phyloP scores from a whole-genome alignment of 2,888 invertebrate genomes.

The Lasioglossum villosulum region DNA sequence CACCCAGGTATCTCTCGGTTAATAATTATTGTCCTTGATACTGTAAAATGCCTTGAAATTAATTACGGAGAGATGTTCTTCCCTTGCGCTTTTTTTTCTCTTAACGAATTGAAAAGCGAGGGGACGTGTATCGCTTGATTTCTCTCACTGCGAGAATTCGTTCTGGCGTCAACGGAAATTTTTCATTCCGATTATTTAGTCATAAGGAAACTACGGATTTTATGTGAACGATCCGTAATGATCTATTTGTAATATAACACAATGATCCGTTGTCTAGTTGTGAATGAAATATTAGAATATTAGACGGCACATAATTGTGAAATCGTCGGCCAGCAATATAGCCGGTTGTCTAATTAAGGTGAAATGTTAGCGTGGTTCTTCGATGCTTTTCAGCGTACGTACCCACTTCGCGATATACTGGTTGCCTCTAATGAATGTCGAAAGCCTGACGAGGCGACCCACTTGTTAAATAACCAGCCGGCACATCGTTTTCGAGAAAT shows the following conservation, averaged over 20 bases:
- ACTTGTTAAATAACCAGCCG: conserved; percentile 36
- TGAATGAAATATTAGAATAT: background rate
- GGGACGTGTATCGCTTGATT: no score
- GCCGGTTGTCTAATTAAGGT: conserved; percentile 27
- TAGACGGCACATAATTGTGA: background rate
- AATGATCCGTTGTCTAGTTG: no score
- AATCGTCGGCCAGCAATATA: background rate
- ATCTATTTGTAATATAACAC: no score
- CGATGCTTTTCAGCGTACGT: conserved; percentile 2
- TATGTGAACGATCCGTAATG: no score
- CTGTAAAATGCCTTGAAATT: background rate
- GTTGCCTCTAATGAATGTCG: conserved; percentile 32
- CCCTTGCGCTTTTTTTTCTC: background rate
- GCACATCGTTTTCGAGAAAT: background rate
- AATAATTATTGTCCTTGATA: background rate
- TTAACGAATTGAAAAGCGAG: background rate
- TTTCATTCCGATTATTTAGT: background rate
- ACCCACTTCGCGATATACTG: conserved; percentile 5
- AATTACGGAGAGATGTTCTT: background rate
- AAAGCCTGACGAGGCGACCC: conserved; percentile 14
- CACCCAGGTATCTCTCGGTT: background rate
- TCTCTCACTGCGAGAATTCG: no score
- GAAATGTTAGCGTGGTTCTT: conserved; percentile 10
- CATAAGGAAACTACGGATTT: background rate
- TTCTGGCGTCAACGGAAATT: background rate